Evolutionary conservation across 2,113 vertebrate species (phyloP), one percentile per base, ranked within the genome.

Genomic region (Sterrhoptilus dennistouni): DNA sequence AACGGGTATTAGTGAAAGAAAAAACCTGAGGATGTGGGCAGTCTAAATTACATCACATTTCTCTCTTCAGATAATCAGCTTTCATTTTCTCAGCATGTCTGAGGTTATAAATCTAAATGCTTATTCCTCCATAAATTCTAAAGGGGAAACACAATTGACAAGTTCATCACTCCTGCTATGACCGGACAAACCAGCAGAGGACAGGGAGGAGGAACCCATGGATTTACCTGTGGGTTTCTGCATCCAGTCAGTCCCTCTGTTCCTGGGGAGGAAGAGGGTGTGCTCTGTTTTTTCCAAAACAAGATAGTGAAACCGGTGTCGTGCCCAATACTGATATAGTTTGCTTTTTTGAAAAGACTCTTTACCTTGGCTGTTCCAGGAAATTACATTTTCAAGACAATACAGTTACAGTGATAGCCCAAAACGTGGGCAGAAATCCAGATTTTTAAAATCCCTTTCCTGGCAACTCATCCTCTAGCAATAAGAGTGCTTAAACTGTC

Each of bases 231-330:
- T 5, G 17, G 11, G 68, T 61, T 77, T 74, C 89, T 95, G 71
- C 56, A 77, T 25, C 71, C 83, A 63, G 10, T 54, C 72, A 70
- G 3, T 33, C 50, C 47, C 45, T 8, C 63, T 20, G 42, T 14
- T 90, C 13, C 86, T 50, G 52, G 38, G 27, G 29, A 0, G 0
- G 56, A 70, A 42, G 36, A 75, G 52, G 89, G 86, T 68, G 80
- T 92, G 83, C 31, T 92, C 68, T 96, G 95, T 93, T 95, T 95
- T 89, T 77, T 87, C 89, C 78, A 87, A 88, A 97, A 90, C 94
- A 95, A 54, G 59, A 63, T 12, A 90, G 80, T 16, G 31, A 93
- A 92, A 83, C 50, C 6, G 0, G 27, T 75, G 52, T 33, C 5
- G 1, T 66, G 56, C 33, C 47, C 76, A 56, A 60, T 68, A 36